Percentiles rank a stretch among this genome's conserved stretches.
Evolutionary conservation across 1,140 invertebrate genomes (phyloP).

Genomic region (Platorchestia sp.): DNA sequence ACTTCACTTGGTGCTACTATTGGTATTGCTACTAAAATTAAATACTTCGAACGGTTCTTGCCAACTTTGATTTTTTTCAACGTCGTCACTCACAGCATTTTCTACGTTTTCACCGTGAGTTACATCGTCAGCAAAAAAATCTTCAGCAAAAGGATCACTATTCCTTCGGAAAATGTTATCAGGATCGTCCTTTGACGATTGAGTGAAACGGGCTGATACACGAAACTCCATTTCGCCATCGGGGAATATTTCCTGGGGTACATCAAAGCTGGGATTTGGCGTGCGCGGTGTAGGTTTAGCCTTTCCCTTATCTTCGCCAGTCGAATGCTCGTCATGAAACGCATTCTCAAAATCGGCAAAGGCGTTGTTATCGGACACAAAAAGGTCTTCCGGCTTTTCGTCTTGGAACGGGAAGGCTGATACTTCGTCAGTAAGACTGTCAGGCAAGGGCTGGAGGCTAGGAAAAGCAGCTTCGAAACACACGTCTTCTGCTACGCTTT

Average conservation of each 20-base stretch:
- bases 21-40: slow-evolving; percentile 28
- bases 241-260: slow-evolving; percentile 63
- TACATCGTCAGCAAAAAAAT: slow-evolving; percentile 77
- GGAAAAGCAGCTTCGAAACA: slow-evolving; percentile 65
- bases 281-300: background rate
- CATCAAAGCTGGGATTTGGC: slow-evolving; percentile 20
- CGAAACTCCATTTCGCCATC: slow-evolving; percentile 64
- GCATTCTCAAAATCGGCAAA: slow-evolving; percentile 66
- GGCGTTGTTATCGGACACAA: slow-evolving; percentile 56
- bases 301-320: background rate
- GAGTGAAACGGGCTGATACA: slow-evolving; percentile 61
- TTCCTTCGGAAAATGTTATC: slow-evolving; percentile 87
- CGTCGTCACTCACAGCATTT: background rate
- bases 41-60: slow-evolving; percentile 45
- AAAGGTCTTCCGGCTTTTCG: slow-evolving; percentile 52
- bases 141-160: slow-evolving; percentile 87
- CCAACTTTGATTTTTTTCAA: slow-evolving; percentile 1
- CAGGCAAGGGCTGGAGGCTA: slow-evolving; percentile 57
- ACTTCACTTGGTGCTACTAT: slow-evolving; percentile 46
- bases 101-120: background rate
- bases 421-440: background rate
- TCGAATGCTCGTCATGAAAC: slow-evolving; percentile 58
- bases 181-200: slow-evolving; percentile 76
- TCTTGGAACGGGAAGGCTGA: background rate
- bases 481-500: slow-evolving; percentile 65